Base-by-base conservation (phyloP, 2,113 vertebrate species). In the Otus sunia region DNA sequence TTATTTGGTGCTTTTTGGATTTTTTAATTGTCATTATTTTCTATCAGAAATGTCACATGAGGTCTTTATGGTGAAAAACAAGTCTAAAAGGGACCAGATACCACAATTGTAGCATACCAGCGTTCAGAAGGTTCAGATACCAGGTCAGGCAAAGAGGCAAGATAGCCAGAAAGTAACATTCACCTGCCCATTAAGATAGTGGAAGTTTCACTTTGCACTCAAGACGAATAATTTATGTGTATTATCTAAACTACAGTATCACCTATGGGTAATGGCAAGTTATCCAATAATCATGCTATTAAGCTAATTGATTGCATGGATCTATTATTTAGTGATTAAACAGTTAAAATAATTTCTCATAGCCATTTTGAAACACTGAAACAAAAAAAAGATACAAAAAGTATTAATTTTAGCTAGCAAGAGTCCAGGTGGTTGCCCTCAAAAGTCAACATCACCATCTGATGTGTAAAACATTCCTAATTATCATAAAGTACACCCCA, bases 391-490 rank as follows among this genome's bases (percentile, higher is more conserved):
- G 45, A 66, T 25, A 73, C 25, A 83, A 75, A 75, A 95, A 89
- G 41, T 64, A 78, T 49, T 83, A 41, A 79, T 67, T 96, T 93
- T 95, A 80, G 84, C 66, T 83, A 79, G 41, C 5, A 14, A 77
- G 41, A 85, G 73, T 80, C 83, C 94, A 95, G 87, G 94, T 96
- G 82, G 89, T 83, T 93, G 86, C 79, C 96, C 88, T 93, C 86
- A 93, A 67, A 96, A 96, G 87, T 94, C 91, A 96, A 86, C 91
- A 96, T 92, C 90, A 92, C 88, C 93, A 97, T 96, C 94, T 96
- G 96, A 97, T 69, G 45, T 88, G 89, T 73, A 95, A 97, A 98
- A 77, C 34, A 53, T 75, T 94, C 26, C 73, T 82, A 94, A 96
- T 90, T 95, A 96, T 60, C 69, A 95, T 15, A 81, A 94, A 95